Conservation (phyloP, 1,140 invertebrate species). For the Ladona fulva region DNA sequence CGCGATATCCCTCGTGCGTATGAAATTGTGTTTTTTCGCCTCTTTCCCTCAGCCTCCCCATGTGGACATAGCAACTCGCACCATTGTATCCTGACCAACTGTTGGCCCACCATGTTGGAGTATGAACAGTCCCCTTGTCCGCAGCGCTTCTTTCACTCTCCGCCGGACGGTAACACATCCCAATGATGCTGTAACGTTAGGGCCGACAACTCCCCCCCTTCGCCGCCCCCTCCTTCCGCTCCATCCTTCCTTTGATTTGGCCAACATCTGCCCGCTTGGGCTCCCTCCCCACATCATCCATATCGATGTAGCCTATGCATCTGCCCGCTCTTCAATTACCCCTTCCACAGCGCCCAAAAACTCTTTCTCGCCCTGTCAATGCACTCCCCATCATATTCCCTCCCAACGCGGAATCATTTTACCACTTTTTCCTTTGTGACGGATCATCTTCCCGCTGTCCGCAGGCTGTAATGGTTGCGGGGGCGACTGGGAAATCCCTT, state of each 20-base stretch:
- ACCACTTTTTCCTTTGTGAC: not conserved
- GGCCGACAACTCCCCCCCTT: not conserved
- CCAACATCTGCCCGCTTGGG: not conserved
- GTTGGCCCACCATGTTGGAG: not conserved
- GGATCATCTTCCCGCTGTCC: slow-evolving; percentile 1
- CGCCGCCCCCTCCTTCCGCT: not conserved
- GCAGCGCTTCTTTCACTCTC: not conserved
- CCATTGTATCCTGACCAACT: not conserved
- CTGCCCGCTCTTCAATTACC: not conserved
- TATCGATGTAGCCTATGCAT: not conserved
- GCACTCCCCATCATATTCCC: not conserved
- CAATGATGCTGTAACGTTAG: not conserved
- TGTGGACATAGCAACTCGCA: not conserved
- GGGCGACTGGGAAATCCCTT: too few relatives aligned
- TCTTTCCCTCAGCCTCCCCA: not conserved
- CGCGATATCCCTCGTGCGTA: too few relatives aligned
- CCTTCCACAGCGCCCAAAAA: not conserved
- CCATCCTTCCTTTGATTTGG: not conserved
- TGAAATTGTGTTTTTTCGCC: not conserved
- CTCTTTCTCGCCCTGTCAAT: not conserved
- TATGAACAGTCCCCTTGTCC: not conserved
- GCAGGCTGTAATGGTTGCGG: not conserved
- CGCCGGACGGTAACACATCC: not conserved
- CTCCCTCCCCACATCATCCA: too few relatives aligned
- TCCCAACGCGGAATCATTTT: not conserved